These are phyloP conservation scores for Porites lobata DNA, from an alignment of 92 coral and sea anemone species.

Conservation along the genomic window DNA sequence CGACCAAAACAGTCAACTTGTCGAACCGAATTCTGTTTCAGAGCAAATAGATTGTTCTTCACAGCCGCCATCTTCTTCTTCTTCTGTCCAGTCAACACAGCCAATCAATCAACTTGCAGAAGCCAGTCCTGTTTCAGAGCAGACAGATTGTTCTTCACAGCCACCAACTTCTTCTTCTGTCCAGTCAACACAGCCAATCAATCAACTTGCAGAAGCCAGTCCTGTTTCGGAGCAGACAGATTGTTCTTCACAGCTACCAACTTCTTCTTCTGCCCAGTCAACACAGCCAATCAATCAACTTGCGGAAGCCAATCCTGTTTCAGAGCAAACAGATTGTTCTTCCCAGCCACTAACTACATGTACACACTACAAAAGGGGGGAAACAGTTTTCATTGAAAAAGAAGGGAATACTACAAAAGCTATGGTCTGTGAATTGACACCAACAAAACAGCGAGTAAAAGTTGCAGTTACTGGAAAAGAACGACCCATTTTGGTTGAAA, in stretches of 20 bases:
- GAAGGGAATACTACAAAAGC: constrained; percentile 3
- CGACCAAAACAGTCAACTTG: no score
- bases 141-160: no score
- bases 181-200: no score
- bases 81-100: not conserved
- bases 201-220: constrained; percentile 20
- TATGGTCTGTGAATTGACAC: constrained; percentile 36
- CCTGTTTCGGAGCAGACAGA: constrained; percentile 37
- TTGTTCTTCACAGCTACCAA: constrained; percentile 20
- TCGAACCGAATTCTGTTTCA: no score
- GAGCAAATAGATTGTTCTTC: no score
- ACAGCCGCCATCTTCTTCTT: not conserved
- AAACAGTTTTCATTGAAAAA: constrained; percentile 17
- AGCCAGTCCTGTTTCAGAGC: not conserved
- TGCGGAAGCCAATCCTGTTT: constrained; percentile 27
- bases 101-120: not conserved
- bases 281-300: not conserved
- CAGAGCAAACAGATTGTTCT: constrained; percentile 28
- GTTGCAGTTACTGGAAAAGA: constrained; percentile 46
- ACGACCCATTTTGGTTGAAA: constrained; percentile 45
- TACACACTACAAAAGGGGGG: constrained; percentile 9
- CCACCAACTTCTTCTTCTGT: not conserved
- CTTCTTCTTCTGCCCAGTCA: not conserved
- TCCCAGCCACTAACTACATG: not conserved
- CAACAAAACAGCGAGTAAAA: constrained; percentile 32